Evolutionary conservation across 2,797 vertebrate species (phyloP).

Genomic region (Pangasius djambal): DNA sequence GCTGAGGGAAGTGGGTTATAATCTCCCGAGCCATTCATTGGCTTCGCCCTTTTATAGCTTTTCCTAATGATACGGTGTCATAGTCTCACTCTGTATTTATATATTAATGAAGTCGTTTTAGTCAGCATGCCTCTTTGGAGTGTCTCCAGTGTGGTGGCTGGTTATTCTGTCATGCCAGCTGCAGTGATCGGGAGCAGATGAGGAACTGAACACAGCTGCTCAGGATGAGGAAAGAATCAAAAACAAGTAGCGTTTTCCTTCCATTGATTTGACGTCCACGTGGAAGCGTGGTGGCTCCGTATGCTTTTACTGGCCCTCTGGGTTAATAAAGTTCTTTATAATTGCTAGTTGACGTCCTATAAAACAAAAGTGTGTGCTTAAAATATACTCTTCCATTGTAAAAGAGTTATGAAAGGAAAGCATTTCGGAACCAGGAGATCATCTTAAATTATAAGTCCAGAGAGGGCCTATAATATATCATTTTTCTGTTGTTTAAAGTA

Average conservation of each 20-base stretch:
- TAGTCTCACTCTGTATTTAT: conserved; percentile 22
- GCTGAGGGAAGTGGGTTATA: conserved; percentile 37
- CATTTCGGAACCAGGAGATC: neutral
- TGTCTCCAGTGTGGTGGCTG: conserved; percentile 50
- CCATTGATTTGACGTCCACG: neutral
- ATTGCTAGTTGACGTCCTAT: conserved; percentile 43
- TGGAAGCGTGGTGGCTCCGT: conserved; percentile 9
- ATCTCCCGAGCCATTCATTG: conserved; percentile 21
- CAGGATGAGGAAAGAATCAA: conserved; percentile 10
- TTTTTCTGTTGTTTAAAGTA: neutral
- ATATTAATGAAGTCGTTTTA: conserved; percentile 34
- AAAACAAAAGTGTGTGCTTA: conserved; percentile 31
- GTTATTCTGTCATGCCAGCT: conserved; percentile 57
- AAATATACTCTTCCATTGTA: conserved; percentile 23
- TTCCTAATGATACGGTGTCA: conserved; percentile 48
- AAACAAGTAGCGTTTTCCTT: conserved; percentile 10
- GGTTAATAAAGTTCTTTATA: conserved; percentile 43
- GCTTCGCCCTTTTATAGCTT: conserved; percentile 63
- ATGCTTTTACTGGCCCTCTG: conserved; percentile 18
- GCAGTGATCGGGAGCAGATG: conserved; percentile 64
- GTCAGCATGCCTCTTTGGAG: conserved; percentile 58
- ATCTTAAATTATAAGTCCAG: conserved; percentile 6
- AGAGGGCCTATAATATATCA: neutral
- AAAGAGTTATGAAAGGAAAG: conserved; percentile 28
- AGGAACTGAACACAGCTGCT: conserved; percentile 8